Evolutionary conservation across 2,113 vertebrate species (phyloP).

Genomic region (Vidua macroura): DNA sequence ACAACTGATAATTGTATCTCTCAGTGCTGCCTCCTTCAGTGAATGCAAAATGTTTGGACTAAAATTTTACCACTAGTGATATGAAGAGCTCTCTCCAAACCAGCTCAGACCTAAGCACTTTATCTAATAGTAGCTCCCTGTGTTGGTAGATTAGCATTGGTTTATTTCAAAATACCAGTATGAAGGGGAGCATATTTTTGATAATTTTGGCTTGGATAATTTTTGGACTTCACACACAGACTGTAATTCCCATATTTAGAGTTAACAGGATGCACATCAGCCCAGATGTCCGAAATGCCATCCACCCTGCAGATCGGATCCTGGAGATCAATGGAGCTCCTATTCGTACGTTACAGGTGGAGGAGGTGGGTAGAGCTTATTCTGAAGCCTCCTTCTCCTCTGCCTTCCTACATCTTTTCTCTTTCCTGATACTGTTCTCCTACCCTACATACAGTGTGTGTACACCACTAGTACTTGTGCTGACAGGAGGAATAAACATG

Average conservation of each 20-base stretch:
- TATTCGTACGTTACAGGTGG: constrained; percentile 82
- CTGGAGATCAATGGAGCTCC: constrained; percentile 94
- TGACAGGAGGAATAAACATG: not conserved
- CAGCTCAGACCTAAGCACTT: not conserved
- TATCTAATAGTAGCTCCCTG: not conserved
- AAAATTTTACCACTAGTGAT: not conserved
- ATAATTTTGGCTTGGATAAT: not conserved
- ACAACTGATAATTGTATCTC: not conserved
- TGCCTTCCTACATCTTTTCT: not conserved
- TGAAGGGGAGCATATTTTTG: not conserved
- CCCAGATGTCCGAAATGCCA: constrained; percentile 89
- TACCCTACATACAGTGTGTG: not conserved
- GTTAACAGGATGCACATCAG: constrained; percentile 92
- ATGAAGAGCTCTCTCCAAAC: not conserved
- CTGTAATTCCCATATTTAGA: constrained; percentile 64
- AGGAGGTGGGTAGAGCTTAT: constrained; percentile 80
- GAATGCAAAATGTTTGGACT: not conserved
- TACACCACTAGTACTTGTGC: not conserved
- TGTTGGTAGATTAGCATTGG: not conserved
- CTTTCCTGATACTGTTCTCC: not conserved
- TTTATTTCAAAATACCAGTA: not conserved
- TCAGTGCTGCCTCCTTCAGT: not conserved
- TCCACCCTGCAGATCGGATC: constrained; percentile 93
- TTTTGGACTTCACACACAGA: not conserved
- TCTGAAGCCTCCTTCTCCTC: not conserved